Percentiles rank a stretch among this genome's conserved stretches.
phyloP scores from a whole-genome alignment of 2,888 invertebrate genomes.

The Mesorhabditis sp. region DNA sequence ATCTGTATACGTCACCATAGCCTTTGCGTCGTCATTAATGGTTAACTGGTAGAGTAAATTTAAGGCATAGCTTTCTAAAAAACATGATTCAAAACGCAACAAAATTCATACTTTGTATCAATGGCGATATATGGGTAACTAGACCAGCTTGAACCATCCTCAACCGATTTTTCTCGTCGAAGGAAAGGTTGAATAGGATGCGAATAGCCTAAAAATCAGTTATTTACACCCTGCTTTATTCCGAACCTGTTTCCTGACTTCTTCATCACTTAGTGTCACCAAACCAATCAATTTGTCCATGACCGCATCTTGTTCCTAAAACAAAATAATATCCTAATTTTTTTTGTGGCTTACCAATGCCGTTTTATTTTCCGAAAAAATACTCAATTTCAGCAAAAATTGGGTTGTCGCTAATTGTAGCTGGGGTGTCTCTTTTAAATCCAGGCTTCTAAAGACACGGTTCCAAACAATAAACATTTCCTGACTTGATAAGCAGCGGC shows the following conservation, averaged over 20 bases:
- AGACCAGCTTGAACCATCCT: conserved; percentile 86
- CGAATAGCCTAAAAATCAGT: conserved; percentile 64
- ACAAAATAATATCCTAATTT: conserved; percentile 11
- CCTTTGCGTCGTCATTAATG: conserved; percentile 87
- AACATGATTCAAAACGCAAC: neutral
- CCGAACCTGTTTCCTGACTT: conserved; percentile 23
- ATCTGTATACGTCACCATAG: conserved; percentile 87
- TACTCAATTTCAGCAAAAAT: conserved; percentile 88
- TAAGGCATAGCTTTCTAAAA: conserved; percentile 35
- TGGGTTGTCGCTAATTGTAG: conserved; percentile 22
- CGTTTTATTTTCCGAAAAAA: conserved; percentile 89
- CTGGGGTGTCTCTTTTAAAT: conserved; percentile 67
- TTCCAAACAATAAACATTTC: too few species aligned
- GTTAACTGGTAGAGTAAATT: conserved; percentile 80
- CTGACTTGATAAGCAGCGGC: conserved; percentile 65
- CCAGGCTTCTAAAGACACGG: conserved; percentile 63
- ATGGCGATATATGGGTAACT: conserved; percentile 81
- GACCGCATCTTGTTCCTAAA: conserved; percentile 71
- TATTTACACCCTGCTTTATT: conserved; percentile 3
- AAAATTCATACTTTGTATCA: conserved; percentile 70
- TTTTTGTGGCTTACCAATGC: conserved; percentile 68
- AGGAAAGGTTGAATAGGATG: conserved; percentile 88
- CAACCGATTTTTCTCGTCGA: conserved; percentile 79
- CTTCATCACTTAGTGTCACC: conserved; percentile 63
- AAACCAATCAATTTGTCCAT: conserved; percentile 79